phyloP scores from a whole-genome alignment of 2,113 vertebrate species.

The Psilopogon haemacephalus region DNA sequence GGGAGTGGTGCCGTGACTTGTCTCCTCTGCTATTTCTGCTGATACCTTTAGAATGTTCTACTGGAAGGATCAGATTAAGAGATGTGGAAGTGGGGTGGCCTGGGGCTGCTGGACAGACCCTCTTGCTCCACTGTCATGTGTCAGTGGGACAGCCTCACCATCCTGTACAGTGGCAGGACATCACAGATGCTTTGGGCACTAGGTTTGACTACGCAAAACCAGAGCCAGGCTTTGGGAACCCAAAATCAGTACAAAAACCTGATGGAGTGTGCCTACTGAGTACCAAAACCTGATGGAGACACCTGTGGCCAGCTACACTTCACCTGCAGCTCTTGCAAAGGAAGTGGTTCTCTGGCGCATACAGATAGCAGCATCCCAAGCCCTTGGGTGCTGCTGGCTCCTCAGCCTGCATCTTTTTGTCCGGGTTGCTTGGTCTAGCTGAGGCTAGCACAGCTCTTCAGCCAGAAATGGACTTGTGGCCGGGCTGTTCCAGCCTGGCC shows the following conservation, averaged over 20 bases:
- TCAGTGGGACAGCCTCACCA: background rate
- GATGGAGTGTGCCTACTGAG: too few species aligned
- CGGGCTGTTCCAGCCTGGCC: background rate
- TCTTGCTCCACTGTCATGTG: background rate
- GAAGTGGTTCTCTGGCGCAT: background rate
- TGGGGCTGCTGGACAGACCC: background rate
- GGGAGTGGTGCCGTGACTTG: background rate
- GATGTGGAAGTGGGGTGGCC: background rate
- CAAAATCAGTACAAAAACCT: too few species aligned
- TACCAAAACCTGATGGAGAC: background rate
- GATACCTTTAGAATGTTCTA: background rate
- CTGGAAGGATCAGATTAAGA: background rate
- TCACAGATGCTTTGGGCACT: background rate
- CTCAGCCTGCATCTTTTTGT: background rate
- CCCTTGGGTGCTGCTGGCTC: background rate
- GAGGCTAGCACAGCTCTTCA: background rate
- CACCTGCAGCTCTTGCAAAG: background rate
- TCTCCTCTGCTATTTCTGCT: background rate
- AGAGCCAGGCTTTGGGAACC: too few species aligned
- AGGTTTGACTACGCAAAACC: background rate
- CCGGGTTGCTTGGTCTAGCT: background rate
- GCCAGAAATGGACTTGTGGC: background rate
- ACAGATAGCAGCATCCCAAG: background rate
- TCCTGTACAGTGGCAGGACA: background rate
- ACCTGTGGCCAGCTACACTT: background rate